These are phyloP conservation scores for Dendrophyllia cribrosa DNA, from an alignment of 64 coral and sea anemone species.

Conservation along the genomic window DNA sequence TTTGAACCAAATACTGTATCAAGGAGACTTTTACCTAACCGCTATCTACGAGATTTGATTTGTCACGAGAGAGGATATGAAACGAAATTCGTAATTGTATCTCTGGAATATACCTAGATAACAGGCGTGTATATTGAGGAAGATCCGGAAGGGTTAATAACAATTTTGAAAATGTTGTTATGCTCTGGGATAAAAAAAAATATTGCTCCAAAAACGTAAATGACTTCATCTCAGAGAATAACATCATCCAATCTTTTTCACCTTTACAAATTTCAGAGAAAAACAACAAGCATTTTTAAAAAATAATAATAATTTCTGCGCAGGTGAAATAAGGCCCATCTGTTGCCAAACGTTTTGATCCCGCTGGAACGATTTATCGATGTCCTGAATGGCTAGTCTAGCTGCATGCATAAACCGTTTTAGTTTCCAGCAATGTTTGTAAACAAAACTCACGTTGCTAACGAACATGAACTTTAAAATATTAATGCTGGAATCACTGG, in stretches of 20 bases:
- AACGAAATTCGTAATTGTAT: no score
- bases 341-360: background rate
- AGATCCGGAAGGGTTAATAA: no score
- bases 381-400: background rate
- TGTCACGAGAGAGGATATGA: no score
- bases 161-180: background rate
- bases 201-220: background rate
- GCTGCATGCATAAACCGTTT: background rate
- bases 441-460: conserved; percentile 49
- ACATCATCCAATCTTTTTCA: background rate
- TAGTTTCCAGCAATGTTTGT: conserved; percentile 26
- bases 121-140: no score
- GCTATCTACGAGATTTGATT: no score
- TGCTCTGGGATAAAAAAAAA: background rate
- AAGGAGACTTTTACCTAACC: no score
- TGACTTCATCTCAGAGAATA: background rate
- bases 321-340: background rate
- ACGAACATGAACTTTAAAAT: conserved; percentile 31
- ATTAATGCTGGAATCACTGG: background rate
- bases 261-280: background rate
- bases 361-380: background rate
- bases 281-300: background rate
- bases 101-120: no score
- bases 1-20: no score
- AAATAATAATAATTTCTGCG: no score